Base-by-base conservation (phyloP, 1,140 invertebrate species). In the Bombyx mori region DNA sequence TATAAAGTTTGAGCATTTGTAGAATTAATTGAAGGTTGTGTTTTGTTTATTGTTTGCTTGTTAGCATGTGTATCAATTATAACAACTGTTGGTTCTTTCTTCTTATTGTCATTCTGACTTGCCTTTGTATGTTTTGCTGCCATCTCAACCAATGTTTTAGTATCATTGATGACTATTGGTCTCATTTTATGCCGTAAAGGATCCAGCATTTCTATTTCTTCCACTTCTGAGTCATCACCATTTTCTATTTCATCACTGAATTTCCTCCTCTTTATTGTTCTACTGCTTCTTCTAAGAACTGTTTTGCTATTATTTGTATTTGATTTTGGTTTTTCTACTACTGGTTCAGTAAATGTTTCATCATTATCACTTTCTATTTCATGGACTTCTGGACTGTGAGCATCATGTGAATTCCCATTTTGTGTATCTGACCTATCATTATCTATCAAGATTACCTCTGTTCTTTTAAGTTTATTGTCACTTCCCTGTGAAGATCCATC, bases 41-140 rank as follows among this genome's bases (percentile, higher is more conserved):
- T 54, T 60, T 67, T 53, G 66, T 73, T 50, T 12, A 42, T 3
- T 22, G 54, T 22, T 6, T 6, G 3, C 12, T 12, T 56, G 8
- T 48, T n/a, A 42, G 92, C 92, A 88, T 94, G 93, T 4, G 93
- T 94, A 69, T 94, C 93, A 58, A 95, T 93, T 53, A 95, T 94
- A 42, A 95, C 93, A 65, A 94, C 85, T 2, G 93, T 94, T 2
- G 93, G 92, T 73, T 94, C 92, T 66, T 94, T 94, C 66, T 93
- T 92, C 3, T 90, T 90, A 54, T 89, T 89, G 44, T 77, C 75
- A 51, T 62, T 63, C 9, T 71, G 60, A 58, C 73, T 80, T 7
- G 73, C 66, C 73, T 86, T 89, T 54, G 79, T 79, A 60, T 84
- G 77, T 58, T 70, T 80, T 8, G 89, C 82, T 7, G 92, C 92